These are phyloP conservation scores for Machaerirhynchus nigripectus DNA, from an alignment of 2,113 vertebrate genomes.

Conservation along the genomic window DNA sequence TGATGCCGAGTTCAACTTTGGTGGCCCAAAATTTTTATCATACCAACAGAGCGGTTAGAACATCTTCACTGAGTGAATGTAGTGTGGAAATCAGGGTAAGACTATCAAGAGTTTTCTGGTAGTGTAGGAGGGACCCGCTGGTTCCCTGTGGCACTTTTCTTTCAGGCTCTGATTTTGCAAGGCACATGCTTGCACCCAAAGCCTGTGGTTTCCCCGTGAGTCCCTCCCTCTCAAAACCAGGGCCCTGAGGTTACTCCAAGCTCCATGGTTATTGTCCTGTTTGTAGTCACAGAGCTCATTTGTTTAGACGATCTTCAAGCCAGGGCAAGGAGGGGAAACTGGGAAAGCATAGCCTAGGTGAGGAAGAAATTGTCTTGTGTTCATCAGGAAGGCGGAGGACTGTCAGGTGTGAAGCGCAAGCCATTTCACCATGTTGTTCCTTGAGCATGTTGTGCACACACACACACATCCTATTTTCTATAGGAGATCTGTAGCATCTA, in stretches of 20 bases:
- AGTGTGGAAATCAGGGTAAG: not conserved
- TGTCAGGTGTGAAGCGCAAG: accelerated
- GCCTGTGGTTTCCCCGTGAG: not conserved
- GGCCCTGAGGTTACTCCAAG: not conserved
- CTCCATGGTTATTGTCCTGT: not conserved
- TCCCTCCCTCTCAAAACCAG: not conserved
- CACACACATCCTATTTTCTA: not conserved
- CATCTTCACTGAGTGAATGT: not conserved
- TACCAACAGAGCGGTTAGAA: accelerated
- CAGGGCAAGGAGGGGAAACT: not conserved
- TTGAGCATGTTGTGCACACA: accelerated
- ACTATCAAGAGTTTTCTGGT: not conserved
- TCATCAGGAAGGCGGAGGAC: not conserved
- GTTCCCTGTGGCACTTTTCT: not conserved
- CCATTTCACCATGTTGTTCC: accelerated
- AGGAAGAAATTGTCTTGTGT: not conserved
- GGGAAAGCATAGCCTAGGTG: not conserved
- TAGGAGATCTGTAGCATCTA: not conserved
- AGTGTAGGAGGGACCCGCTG: not conserved
- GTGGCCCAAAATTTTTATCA: not conserved
- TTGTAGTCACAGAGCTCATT: not conserved
- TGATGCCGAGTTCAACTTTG: not conserved
- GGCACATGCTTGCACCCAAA: not conserved
- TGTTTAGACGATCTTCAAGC: not conserved
- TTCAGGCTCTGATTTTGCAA: not conserved